phyloP scores from a whole-genome alignment of 2,113 vertebrate genomes.

The Oxygymnocypris stewartii region DNA sequence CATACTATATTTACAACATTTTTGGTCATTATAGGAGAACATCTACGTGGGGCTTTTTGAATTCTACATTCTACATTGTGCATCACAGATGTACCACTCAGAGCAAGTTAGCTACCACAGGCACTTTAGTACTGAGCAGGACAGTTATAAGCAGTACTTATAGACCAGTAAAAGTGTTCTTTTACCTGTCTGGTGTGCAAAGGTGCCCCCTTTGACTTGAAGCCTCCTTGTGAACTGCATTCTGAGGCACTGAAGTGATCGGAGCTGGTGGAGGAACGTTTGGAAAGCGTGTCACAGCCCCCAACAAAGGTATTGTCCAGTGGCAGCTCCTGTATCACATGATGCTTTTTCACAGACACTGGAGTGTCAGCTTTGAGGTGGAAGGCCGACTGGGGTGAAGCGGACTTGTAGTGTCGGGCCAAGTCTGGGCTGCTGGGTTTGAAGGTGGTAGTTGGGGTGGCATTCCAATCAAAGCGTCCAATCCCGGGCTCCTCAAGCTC shows the following conservation, averaged over 20 bases:
- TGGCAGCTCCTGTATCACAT: constrained; percentile 99
- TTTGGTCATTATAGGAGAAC: constrained; percentile 41
- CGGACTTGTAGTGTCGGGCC: constrained; percentile 98
- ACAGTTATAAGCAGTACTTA: constrained; percentile 99
- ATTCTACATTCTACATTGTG: constrained; percentile 59
- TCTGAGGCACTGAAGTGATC: constrained; percentile 99
- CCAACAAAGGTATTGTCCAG: constrained; percentile 99
- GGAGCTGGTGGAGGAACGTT: constrained; percentile 99
- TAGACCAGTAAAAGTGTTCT: constrained; percentile 99
- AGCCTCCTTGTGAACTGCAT: constrained; percentile 99
- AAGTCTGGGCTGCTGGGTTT: constrained; percentile 97
- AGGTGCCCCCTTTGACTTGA: constrained; percentile 98
- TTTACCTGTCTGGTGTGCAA: constrained; percentile 99
- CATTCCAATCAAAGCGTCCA: constrained; percentile 97
- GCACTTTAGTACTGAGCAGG: constrained; percentile 95
- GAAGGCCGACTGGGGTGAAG: constrained; percentile 97
- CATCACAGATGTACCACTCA: constrained; percentile 61
- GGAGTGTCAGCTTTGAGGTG: constrained; percentile 99
- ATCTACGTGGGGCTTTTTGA: constrained; percentile 50
- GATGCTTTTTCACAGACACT: constrained; percentile 97
- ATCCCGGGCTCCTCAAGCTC: constrained; percentile 97
- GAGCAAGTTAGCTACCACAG: constrained; percentile 79
- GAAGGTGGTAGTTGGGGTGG: constrained; percentile 96
- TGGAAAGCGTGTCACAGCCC: constrained; percentile 98
- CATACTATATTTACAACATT: constrained; percentile 35